Percentiles rank a stretch among this genome's conserved stretches.
Conservation (phyloP, 2,797 vertebrate species). For the Scomberomorus guttatus region DNA sequence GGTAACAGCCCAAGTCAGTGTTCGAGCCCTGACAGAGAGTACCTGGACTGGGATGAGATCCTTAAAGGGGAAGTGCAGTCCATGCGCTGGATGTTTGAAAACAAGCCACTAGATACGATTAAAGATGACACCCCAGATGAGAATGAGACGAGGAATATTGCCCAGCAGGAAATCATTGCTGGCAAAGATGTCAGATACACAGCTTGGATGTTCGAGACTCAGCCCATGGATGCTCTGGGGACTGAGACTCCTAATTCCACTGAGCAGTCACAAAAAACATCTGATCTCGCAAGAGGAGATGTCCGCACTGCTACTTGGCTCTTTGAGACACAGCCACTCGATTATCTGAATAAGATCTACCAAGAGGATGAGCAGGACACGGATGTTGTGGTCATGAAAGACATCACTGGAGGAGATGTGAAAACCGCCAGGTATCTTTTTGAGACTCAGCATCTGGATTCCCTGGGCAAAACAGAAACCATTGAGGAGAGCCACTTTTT, state of each 20-base stretch:
- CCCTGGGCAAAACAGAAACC: slow-evolving; percentile 87
- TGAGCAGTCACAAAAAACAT: slow-evolving; percentile 77
- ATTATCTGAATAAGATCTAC: slow-evolving; percentile 89
- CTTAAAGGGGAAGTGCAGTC: slow-evolving; percentile 92
- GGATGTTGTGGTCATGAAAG: slow-evolving; percentile 57
- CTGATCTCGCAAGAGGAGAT: slow-evolving; percentile 88
- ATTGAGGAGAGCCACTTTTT: slow-evolving; percentile 89
- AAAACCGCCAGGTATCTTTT: slow-evolving; percentile 91
- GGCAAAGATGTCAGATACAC: slow-evolving; percentile 90
- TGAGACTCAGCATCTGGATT: slow-evolving; percentile 91
- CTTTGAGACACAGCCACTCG: slow-evolving; percentile 91
- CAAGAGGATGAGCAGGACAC: slow-evolving; percentile 83
- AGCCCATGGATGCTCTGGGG: slow-evolving; percentile 86
- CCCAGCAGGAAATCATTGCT: slow-evolving; percentile 90
- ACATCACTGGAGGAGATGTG: slow-evolving; percentile 89
- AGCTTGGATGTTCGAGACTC: slow-evolving; percentile 94
- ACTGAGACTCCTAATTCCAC: slow-evolving; percentile 61
- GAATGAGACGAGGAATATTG: slow-evolving; percentile 80
- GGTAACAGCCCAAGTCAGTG: slow-evolving; percentile 81
- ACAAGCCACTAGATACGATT: slow-evolving; percentile 89
- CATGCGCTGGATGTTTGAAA: slow-evolving; percentile 92
- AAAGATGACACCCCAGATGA: slow-evolving; percentile 87
- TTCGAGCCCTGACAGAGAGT: slow-evolving; percentile 87
- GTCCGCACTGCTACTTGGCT: slow-evolving; percentile 87
- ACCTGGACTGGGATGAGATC: slow-evolving; percentile 90